Base-by-base conservation (phyloP, 1,140 invertebrate genomes). In the Aphidius ervi region DNA sequence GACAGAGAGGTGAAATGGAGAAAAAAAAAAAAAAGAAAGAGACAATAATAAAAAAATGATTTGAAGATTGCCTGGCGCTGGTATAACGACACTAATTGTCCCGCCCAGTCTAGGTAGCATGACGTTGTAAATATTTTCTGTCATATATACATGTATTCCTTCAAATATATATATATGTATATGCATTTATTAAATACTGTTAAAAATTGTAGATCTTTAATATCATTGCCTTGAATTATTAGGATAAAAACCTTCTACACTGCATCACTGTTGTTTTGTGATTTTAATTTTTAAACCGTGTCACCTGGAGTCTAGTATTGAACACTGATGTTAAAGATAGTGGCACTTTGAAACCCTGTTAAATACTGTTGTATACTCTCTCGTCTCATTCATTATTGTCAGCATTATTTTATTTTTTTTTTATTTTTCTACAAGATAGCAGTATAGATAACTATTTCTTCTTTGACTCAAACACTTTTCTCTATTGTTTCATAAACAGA, bases 61-160 rank as follows among this genome's bases (percentile, higher is more conserved):
- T 42, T 39, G 16, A 23, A 20, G 8, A 23, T 31, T 10, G 50
- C 46, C 46, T 41, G 59, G 61, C 61, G 61, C 55, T 55, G 61
- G 43, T 56, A 63, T 61, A 61, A 65, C 61, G 64, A 63, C 64
- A 62, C 54, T 60, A 46, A 56, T 46, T 46, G 50, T 48, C 56
- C 62, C 62, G 57, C 60, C 65, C 63, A 61, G 62, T 65, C 68
- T 71, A 64, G 64, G 65, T 68, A 69, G 63, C 64, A 70, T 71
- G 72, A 71, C 56, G 70, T 70, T 70, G 69, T 73, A 74, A 74
- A 74, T 74, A 74, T 74, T 74, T 72, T 66, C 72, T 74, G 71
- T 72, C 72, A 73, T 16, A 16, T 16, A 16, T 16, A 16, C n/a
- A n/a, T n/a, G n/a, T 16, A 16, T 16, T 16, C 16, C 16, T 16